These are phyloP conservation scores for Pseudococcus viburni DNA, from an alignment of 2,888 invertebrate genomes.

Conservation along the genomic window DNA sequence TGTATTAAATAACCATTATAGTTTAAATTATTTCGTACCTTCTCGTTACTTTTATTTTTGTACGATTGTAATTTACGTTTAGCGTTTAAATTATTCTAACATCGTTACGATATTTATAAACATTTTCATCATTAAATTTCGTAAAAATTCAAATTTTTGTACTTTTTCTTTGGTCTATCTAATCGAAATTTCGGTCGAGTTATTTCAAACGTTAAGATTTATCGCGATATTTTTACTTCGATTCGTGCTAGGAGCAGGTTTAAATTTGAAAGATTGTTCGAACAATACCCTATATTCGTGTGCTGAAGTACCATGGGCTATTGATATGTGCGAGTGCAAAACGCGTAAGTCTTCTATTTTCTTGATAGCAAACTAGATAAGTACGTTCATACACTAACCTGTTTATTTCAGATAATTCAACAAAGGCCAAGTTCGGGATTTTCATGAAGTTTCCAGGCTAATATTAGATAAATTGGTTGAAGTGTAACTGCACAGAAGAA, in stretches of 20 bases:
- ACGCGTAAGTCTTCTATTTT: background rate
- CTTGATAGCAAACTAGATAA: background rate
- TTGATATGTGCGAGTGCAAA: background rate
- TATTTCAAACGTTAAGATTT: no score
- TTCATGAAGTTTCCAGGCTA: background rate
- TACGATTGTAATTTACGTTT: conserved; percentile 59
- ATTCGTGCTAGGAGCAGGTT: background rate
- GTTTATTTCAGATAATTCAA: conserved; percentile 14
- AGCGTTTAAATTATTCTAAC: conserved; percentile 57
- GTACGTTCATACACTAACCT: background rate
- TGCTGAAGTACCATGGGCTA: background rate
- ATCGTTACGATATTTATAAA: conserved; percentile 48
- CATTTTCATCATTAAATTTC: conserved; percentile 58
- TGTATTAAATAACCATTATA: conserved; percentile 55
- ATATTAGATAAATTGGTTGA: background rate
- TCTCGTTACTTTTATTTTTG: conserved; percentile 39
- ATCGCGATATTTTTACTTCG: background rate
- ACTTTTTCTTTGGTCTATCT: background rate
- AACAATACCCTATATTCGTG: background rate
- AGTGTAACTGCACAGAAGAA: background rate
- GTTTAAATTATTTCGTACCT: conserved; percentile 41
- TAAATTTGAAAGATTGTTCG: background rate
- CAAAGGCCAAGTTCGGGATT: background rate
- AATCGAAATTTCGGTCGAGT: no score
- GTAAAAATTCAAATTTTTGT: conserved; percentile 1